Conservation (phyloP, 2,113 vertebrate species). For the western clawed frog (Xenopus tropicalis) region DNA sequence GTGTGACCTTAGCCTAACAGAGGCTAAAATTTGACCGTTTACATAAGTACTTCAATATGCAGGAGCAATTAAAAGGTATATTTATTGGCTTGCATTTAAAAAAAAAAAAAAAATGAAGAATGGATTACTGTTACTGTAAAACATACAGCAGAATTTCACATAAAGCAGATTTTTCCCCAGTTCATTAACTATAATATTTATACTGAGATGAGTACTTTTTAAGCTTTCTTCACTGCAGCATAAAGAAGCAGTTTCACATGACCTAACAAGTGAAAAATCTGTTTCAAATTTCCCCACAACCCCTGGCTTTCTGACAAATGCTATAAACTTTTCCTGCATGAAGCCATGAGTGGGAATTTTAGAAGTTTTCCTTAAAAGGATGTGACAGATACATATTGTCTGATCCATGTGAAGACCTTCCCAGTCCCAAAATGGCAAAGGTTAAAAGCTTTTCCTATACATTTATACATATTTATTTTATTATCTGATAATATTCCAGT, state of each 20-base stretch:
- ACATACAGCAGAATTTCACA: too few species aligned
- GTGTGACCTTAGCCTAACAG: too few species aligned
- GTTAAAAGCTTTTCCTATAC: background rate
- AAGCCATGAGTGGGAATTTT: conserved; percentile 51
- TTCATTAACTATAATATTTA: background rate
- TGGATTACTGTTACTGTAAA: too few species aligned
- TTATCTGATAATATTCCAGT: too few species aligned
- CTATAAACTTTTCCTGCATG: conserved; percentile 56
- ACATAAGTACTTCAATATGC: too few species aligned
- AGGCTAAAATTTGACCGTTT: too few species aligned
- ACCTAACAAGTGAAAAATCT: conserved; percentile 61
- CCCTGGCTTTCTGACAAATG: conserved; percentile 51
- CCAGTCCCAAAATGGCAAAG: background rate
- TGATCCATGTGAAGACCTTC: background rate
- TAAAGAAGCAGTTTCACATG: conserved; percentile 60
- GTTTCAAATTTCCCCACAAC: conserved; percentile 56
- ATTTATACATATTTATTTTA: too few species aligned
- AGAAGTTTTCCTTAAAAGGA: conserved; percentile 58
- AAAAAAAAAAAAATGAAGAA: too few species aligned
- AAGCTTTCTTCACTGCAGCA: conserved; percentile 32
- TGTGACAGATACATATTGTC: conserved; percentile 5
- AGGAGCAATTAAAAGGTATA: too few species aligned
- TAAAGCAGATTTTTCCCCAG: background rate
- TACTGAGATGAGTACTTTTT: conserved; percentile 40
- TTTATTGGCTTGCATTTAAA: too few species aligned